These are phyloP conservation scores for Cephus nigrinus DNA, from an alignment of 2,888 invertebrate species.

Conservation along the genomic window DNA sequence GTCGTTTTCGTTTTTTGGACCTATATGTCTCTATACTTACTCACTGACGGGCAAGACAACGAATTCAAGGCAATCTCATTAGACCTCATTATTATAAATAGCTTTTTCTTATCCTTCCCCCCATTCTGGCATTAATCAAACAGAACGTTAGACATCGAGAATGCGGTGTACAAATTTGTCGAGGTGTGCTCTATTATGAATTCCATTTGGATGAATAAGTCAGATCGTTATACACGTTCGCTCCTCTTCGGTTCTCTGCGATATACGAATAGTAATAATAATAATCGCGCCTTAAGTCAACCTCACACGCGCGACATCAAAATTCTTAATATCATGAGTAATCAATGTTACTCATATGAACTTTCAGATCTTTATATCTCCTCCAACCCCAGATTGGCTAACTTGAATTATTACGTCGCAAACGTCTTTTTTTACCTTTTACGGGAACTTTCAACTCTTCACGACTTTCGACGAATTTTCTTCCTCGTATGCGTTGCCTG, in stretches of 20 bases:
- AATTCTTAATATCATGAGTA: not conserved
- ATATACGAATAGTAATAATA: not conserved
- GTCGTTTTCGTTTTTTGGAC: not conserved
- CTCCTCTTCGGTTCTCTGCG: not conserved
- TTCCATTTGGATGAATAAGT: constrained; percentile 40
- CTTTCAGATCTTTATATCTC: too few relatives aligned
- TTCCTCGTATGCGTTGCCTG: too few relatives aligned
- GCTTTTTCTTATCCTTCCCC: constrained; percentile 21
- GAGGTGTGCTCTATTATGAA: constrained; percentile 39
- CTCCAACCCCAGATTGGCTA: too few relatives aligned
- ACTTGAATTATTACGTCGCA: too few relatives aligned
- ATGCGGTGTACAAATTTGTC: constrained; percentile 43
- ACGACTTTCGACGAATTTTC: too few relatives aligned
- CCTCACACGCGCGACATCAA: not conserved
- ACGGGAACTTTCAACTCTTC: too few relatives aligned
- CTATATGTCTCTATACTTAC: not conserved
- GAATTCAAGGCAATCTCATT: constrained; percentile 31
- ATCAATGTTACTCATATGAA: not conserved
- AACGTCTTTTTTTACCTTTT: too few relatives aligned
- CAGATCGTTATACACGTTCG: not conserved
- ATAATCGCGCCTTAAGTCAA: not conserved
- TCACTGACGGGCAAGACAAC: constrained; percentile 9
- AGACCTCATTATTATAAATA: constrained; percentile 35
- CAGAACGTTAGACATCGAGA: constrained; percentile 23
- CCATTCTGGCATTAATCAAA: constrained; percentile 39